Evolutionary conservation across 2,888 invertebrate species (phyloP), one percentile per base, ranked within the genome.

Genomic region (Agrochola litura): DNA sequence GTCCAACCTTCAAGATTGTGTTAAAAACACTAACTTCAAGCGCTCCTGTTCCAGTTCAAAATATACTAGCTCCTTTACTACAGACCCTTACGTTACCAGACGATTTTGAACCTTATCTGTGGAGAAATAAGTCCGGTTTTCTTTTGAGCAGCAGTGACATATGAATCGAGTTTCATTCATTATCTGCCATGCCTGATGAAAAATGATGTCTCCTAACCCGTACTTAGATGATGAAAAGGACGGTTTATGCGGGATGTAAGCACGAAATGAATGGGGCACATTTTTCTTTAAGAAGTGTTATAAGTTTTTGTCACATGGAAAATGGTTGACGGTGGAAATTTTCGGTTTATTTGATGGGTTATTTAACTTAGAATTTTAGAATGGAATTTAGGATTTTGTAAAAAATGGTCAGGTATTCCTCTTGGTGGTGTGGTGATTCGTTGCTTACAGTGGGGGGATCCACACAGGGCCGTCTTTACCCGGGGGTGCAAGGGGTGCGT

Each of bases 131-230:
- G 37, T 19, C 19, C 52, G 25, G 1, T 49, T 79, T 73, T 82
- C 14, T 43, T 54, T 58, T n/a, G 0, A 22, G 1, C 16, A 49
- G 8, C 6, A 30, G 22, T 56, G 63, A 68, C 65, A n/a, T 76
- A 61, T 84, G 81, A 85, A 85, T 88, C 81, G 82, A 86, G 89
- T 83, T 88, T 86, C 90, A 89, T 92, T 92, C 91, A 89, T 91
- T 90, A 91, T 89, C 85, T 86, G 86, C 67, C 86, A 82, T 89
- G 92, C 90, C 30, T 84, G 88, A 90, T 92, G 93, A 93, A 90
- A 92, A 92, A 93, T 92, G 92, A 92, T 92, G 91, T 90, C 89
- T 90, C 76, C 77, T 61, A 84, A 88, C 88, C 89, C 88, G 78
- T 86, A 87, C 90, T 91, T 87, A 87, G 87, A 84, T 86, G 88